Evolutionary conservation across 2,113 vertebrate species (phyloP).

Genomic region (Cololabis saira): DNA sequence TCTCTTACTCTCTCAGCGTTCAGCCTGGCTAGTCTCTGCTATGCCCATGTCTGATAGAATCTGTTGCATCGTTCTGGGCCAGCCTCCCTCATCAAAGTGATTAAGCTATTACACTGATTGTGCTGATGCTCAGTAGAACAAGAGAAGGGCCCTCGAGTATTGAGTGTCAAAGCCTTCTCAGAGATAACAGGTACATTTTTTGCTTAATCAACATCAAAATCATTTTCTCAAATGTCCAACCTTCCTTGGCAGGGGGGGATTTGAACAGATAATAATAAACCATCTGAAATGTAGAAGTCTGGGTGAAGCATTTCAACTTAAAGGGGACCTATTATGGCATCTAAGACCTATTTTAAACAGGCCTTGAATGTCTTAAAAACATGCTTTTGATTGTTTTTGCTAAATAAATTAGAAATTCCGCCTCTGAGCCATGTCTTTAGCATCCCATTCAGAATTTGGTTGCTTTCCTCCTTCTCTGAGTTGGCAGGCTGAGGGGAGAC

Average conservation of each 20-base stretch:
- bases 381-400: no score
- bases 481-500: no score
- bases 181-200: constrained; percentile 76
- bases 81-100: constrained; percentile 74
- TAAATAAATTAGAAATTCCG: no score
- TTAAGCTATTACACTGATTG: constrained; percentile 79
- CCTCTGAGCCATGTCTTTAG: no score
- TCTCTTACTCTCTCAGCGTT: not conserved
- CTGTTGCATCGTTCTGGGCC: constrained; percentile 60
- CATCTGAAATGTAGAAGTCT: not conserved
- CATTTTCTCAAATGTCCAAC: constrained; percentile 38
- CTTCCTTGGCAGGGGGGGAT: constrained; percentile 18
- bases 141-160: constrained; percentile 64
- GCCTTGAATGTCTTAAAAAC: no score
- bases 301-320: constrained; percentile 3
- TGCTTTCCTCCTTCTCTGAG: no score
- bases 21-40: constrained; percentile 19
- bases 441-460: no score
- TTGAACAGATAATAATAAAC: constrained; percentile 20
- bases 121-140: constrained; percentile 62
- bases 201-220: constrained; percentile 68
- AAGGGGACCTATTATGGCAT: no score
- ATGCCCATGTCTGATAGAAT: constrained; percentile 56
- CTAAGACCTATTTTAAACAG: no score
- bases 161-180: constrained; percentile 65